Conservation (phyloP, 2,797 vertebrate species). For the Semotilus atromaculatus region DNA sequence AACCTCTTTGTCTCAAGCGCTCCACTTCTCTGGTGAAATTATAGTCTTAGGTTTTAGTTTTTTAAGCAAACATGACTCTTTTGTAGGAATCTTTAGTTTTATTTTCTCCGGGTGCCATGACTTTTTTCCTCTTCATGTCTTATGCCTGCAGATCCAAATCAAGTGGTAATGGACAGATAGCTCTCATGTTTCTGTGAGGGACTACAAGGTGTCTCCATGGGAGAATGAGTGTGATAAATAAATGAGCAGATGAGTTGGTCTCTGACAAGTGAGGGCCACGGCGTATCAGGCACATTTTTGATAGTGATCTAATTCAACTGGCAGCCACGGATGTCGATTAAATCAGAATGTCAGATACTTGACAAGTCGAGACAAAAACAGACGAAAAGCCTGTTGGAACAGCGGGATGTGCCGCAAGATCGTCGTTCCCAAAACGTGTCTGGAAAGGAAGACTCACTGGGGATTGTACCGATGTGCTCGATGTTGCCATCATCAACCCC, state of each 20-base stretch:
- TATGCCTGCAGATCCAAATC: constrained; percentile 69
- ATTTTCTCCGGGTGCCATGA: constrained; percentile 60
- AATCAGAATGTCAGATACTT: constrained; percentile 85
- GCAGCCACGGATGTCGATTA: constrained; percentile 84
- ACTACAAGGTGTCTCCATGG: constrained; percentile 65
- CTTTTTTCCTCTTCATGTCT: constrained; percentile 68
- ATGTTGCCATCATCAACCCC: background rate
- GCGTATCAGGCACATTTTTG: constrained; percentile 81
- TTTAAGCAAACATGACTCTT: background rate
- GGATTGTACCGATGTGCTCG: constrained; percentile 10
- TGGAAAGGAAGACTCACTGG: constrained; percentile 36
- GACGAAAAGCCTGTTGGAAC: constrained; percentile 80
- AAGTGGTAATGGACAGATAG: constrained; percentile 67
- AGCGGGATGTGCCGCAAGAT: constrained; percentile 68
- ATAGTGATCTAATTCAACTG: constrained; percentile 86
- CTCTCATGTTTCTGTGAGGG: constrained; percentile 62
- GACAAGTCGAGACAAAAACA: constrained; percentile 81
- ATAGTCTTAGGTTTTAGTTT: background rate
- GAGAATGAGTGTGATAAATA: constrained; percentile 75
- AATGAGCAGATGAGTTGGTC: constrained; percentile 80
- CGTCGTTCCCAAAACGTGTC: constrained; percentile 45
- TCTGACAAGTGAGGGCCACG: constrained; percentile 83
- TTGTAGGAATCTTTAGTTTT: constrained; percentile 61
- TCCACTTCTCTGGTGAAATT: background rate
- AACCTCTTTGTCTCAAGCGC: background rate